These are phyloP conservation scores for Trachelus iudaicus DNA, from an alignment of 2,888 invertebrate species.

Conservation along the genomic window DNA sequence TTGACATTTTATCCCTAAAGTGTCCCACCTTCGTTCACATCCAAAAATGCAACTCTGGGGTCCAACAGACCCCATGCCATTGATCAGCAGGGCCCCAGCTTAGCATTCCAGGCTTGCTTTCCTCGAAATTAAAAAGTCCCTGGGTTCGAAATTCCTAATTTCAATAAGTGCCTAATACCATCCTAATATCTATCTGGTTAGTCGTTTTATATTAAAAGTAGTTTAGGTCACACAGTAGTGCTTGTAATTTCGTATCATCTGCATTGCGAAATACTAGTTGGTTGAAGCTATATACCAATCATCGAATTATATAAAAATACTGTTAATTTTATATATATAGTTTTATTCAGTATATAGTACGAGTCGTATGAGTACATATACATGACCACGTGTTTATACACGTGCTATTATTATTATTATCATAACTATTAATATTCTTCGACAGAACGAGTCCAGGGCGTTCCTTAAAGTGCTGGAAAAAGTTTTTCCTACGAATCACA, in stretches of 20 bases:
- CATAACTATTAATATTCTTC: background rate
- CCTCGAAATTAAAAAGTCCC: too few relatives aligned
- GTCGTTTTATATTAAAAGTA: slow-evolving; percentile 25
- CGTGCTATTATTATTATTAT: too few relatives aligned
- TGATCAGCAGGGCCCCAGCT: too few relatives aligned
- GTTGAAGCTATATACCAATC: slow-evolving; percentile 24
- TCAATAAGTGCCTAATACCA: too few relatives aligned
- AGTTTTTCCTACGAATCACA: too few relatives aligned
- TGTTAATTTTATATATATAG: slow-evolving; percentile 13
- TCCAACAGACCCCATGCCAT: too few relatives aligned
- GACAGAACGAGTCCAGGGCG: slow-evolving; percentile 12
- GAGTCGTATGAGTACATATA: slow-evolving; percentile 21
- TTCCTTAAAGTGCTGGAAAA: slow-evolving; percentile 1
- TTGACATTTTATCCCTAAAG: slow-evolving; percentile 11
- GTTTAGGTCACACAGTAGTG: slow-evolving; percentile 25
- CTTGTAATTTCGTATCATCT: slow-evolving; percentile 13
- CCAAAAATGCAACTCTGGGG: background rate
- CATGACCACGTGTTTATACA: background rate
- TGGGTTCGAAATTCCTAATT: too few relatives aligned
- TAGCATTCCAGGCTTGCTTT: too few relatives aligned
- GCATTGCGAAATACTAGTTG: slow-evolving; percentile 1
- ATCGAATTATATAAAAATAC: background rate
- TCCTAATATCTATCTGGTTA: slow-evolving; percentile 17
- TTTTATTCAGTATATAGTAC: slow-evolving; percentile 23
- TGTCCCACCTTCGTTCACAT: slow-evolving; percentile 1